Evolutionary conservation across 2,797 vertebrate species (phyloP).

Genomic region (Diplodus puntazzo): DNA sequence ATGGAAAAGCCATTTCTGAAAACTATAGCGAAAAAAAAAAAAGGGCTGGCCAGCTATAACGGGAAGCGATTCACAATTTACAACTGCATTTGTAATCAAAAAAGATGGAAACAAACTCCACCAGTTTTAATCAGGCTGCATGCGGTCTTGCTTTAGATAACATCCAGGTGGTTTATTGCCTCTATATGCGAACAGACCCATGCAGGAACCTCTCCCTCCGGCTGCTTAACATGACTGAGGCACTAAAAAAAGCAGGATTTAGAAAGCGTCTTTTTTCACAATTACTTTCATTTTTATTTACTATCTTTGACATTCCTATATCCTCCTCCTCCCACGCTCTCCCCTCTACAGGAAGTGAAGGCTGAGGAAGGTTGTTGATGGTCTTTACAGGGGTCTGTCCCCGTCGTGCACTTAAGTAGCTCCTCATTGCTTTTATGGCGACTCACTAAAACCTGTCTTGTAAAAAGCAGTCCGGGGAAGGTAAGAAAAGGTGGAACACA

Average conservation of each 20-base stretch:
- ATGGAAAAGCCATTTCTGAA: conserved; percentile 35
- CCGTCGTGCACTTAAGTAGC: conserved; percentile 82
- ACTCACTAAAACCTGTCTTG: conserved; percentile 85
- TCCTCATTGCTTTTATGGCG: conserved; percentile 84
- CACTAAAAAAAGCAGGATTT: conserved; percentile 51
- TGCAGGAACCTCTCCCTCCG: conserved; percentile 28
- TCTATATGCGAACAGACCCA: conserved; percentile 50
- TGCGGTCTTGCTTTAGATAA: conserved; percentile 59
- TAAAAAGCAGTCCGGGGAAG: conserved; percentile 75
- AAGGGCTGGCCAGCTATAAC: conserved; percentile 30
- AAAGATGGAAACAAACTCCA: conserved; percentile 54
- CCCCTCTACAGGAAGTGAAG: conserved; percentile 53
- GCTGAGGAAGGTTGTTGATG: conserved; percentile 71
- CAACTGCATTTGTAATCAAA: conserved; percentile 64
- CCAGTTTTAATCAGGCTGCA: conserved; percentile 61
- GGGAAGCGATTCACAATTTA: conserved; percentile 54
- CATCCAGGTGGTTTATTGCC: conserved; percentile 69
- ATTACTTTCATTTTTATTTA: conserved; percentile 72
- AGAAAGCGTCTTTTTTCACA: conserved; percentile 57
- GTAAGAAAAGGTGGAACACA: conserved; percentile 68
- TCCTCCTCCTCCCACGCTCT: conserved; percentile 39
- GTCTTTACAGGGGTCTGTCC: conserved; percentile 78
- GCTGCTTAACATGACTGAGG: conserved; percentile 40
- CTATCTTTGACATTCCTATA: conserved; percentile 45
- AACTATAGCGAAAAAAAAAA: conserved; percentile 40